Evolutionary conservation across 2,113 vertebrate genomes (phyloP), one percentile per base, ranked within the genome.

Genomic region (Dipodomys stephensi): DNA sequence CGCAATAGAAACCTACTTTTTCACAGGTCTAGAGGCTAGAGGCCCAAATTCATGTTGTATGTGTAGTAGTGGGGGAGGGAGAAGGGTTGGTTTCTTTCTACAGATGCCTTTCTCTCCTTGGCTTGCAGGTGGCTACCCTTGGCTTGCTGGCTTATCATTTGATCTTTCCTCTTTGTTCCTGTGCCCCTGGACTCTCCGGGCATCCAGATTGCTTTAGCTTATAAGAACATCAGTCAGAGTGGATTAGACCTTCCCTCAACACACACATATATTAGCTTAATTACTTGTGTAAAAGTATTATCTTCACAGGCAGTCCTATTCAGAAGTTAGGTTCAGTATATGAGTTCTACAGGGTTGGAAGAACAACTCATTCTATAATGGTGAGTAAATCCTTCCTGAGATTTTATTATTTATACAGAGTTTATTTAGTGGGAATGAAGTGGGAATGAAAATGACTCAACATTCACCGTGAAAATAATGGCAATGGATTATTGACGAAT

Each of bases 321-420:
- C 68, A 73, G 32, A 88, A 18, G 25, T 60, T 79, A 44, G 80
- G n/a, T 65, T 57, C 44, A 60, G 28, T 27, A 20, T 23, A 30
- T 4, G 23, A 71, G n/a, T n/a, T n/a, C n/a, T n/a, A n/a, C n/a
- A n/a, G 19, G 73, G 3, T 39, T 2, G 9, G 77, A 20, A 68
- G 13, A 46, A 53, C 39, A 76, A 4, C 80, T 68, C 22, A 62
- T n/a, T 64, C 6, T 20, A 13, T 53, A 92, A 25, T 72, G 62
- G 22, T 72, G 62, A 60, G 30, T 65, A 64, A 27, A 28, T 74
- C 80, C 69, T 94, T 35, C 12, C 13, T 73, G 44, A 62, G 57
- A 16, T 67, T 82, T 69, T 92, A 71, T 65, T 64, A 78, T 90
- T 90, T 19, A 90, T 83, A 73, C 2, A 35, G 84, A 81, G 84